Evolutionary conservation across 2,113 vertebrate genomes (phyloP), one percentile per base, ranked within the genome.

Genomic region (Canis aureus): DNA sequence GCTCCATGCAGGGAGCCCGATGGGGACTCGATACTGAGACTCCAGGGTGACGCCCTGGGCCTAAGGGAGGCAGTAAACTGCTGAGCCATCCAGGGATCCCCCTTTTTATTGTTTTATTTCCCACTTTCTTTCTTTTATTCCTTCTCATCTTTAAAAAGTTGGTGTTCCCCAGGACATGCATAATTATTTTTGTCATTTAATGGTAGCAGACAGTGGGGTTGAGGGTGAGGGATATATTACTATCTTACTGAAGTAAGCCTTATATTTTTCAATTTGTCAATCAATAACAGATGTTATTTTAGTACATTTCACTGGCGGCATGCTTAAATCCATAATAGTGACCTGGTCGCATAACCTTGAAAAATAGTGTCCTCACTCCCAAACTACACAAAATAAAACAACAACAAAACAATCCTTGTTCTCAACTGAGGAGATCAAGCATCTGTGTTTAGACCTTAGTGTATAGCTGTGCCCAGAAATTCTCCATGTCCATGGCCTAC

Each of bases 341-440:
- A 55, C 17, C 5, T 55, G 12, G 1, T 13, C 4, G 35, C 38
- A 13, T 20, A 64, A n/a, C 3, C 73, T 89, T 79, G 66, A 59
- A 79, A 78, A 49, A 55, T 29, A 59, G 3, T 53, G 17, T 20
- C 43, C 23, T 73, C n/a, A 91, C 17, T 82, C 23, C 17, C 51
- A 88, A 94, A 82, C 23, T 59, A 13, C 69, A 62, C 22, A 59
- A 89, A 95, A 80, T 20, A 15, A 81, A 93, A 78, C 53, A 32
- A 81, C 23, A 55, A 38, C 22, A 74, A 7, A 80, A 74, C 2
- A 53, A 53, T 57, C 6, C 17, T 78, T 92, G 6, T 69, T 81
- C 22, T 92, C 20, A 81, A 10, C 19, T n/a, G 43, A 74, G 80
- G 11, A 85, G 32, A 64, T 29, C 8, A 80, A 92, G 3, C 11